Conservation (phyloP, 1,140 invertebrate species). For the Potamilus streckersoni region DNA sequence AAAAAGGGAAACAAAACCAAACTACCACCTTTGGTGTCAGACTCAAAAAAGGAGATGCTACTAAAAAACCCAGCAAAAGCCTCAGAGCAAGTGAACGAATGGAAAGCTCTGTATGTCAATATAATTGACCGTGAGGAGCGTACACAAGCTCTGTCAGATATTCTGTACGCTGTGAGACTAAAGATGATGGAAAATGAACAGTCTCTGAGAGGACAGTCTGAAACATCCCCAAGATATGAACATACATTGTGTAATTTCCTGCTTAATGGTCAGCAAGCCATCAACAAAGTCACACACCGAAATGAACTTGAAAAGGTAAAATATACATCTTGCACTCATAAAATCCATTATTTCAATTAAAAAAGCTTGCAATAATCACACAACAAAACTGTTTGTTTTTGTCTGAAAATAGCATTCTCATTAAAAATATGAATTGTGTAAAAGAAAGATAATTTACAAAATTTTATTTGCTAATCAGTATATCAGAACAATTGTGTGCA, state of each 20-base stretch:
- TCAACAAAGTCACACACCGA: conserved; percentile 10
- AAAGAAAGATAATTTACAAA: too few species aligned
- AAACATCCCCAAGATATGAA: not conserved
- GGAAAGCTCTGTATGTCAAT: conserved; percentile 44
- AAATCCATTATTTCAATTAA: too few species aligned
- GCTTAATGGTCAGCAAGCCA: conserved; percentile 4
- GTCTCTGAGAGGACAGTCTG: conserved; percentile 37
- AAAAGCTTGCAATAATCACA: too few species aligned
- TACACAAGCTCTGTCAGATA: conserved; percentile 45
- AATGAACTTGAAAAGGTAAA: conserved; percentile 21
- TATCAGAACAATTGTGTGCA: too few species aligned
- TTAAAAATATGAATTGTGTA: too few species aligned
- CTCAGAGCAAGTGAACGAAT: conserved; percentile 35
- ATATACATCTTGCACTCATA: too few species aligned
- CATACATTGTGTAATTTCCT: conserved; percentile 32
- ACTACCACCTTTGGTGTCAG: too few species aligned
- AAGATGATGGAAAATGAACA: conserved; percentile 50
- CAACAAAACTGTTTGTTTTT: too few species aligned
- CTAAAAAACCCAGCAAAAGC: conserved; percentile 21
- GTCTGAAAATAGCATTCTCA: too few species aligned
- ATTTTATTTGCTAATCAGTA: too few species aligned
- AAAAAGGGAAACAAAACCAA: too few species aligned
- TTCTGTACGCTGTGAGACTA: conserved; percentile 42
- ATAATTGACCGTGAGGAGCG: conserved; percentile 42
- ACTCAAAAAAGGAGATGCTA: not conserved